Evolutionary conservation across 2,888 invertebrate species (phyloP).

Genomic region (Epinotia ramella): DNA sequence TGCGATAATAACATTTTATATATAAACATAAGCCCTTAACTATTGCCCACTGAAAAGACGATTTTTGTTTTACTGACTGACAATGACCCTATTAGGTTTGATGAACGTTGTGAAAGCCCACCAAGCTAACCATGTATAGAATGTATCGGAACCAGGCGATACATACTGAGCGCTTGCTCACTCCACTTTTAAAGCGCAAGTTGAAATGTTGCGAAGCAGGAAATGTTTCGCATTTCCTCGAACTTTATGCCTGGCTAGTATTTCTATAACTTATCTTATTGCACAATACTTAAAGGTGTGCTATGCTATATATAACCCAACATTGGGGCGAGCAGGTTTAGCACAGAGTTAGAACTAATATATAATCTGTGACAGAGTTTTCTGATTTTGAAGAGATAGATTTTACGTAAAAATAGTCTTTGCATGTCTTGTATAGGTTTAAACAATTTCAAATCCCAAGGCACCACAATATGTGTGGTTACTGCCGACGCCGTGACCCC

Average conservation of each 20-base stretch:
- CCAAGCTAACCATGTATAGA: slow-evolving; percentile 14
- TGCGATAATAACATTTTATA: too few relatives aligned
- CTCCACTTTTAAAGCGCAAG: slow-evolving; percentile 2
- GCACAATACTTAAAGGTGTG: background rate
- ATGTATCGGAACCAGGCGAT: background rate
- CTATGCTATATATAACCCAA: background rate
- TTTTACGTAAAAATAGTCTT: background rate
- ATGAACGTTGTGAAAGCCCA: slow-evolving; percentile 16
- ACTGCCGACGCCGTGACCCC: slow-evolving; percentile 38
- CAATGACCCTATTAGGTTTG: slow-evolving; percentile 6
- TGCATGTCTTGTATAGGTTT: background rate
- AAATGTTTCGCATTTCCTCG: slow-evolving; percentile 14
- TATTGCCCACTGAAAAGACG: too few relatives aligned
- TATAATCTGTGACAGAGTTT: too few relatives aligned
- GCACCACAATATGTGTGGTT: slow-evolving; percentile 3
- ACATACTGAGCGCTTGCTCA: slow-evolving; percentile 3
- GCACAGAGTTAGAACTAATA: too few relatives aligned
- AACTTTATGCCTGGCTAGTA: background rate
- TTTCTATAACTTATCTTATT: background rate
- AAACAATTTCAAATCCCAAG: slow-evolving; percentile 7
- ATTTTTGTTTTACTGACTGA: too few relatives aligned
- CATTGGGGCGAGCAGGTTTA: background rate
- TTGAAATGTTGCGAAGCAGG: background rate
- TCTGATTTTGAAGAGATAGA: background rate
- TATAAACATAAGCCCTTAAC: too few relatives aligned